phyloP scores from a whole-genome alignment of 1,140 invertebrate genomes.

The Periplaneta americana region DNA sequence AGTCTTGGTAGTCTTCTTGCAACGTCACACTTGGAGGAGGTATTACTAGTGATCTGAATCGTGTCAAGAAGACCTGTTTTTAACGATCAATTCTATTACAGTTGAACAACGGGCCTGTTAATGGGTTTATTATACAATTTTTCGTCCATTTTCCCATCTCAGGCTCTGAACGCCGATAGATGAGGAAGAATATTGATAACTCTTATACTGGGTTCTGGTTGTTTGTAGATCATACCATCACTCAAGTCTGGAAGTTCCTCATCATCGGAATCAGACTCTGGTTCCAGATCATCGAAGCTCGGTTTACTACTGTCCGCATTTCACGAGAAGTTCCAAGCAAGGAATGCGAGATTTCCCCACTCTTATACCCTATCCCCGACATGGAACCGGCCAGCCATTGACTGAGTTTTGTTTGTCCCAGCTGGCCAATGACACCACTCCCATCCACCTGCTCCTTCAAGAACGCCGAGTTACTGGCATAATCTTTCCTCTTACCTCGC shows the following conservation, averaged over 20 bases:
- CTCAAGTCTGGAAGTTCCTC: constrained; percentile 51
- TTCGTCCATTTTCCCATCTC: neutral
- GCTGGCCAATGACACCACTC: too few relatives aligned
- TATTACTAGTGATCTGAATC: neutral
- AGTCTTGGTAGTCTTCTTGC: neutral
- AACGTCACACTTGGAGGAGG: neutral
- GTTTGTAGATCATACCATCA: constrained; percentile 22
- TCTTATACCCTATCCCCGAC: too few relatives aligned
- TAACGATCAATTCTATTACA: neutral
- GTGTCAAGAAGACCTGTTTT: neutral
- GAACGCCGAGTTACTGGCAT: too few relatives aligned
- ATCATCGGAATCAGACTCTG: constrained; percentile 48
- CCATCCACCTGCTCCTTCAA: too few relatives aligned
- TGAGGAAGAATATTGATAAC: neutral
- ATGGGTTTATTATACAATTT: neutral
- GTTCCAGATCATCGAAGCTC: constrained; percentile 43
- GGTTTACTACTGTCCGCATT: too few relatives aligned
- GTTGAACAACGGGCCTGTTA: neutral
- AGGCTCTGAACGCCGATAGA: neutral
- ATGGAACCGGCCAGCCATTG: too few relatives aligned
- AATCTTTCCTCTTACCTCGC: too few relatives aligned
- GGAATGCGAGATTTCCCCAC: too few relatives aligned
- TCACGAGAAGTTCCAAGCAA: too few relatives aligned
- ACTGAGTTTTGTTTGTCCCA: too few relatives aligned
- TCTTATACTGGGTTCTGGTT: neutral